Conservation (phyloP, 2,888 invertebrate genomes). For the Agrochola litura region DNA sequence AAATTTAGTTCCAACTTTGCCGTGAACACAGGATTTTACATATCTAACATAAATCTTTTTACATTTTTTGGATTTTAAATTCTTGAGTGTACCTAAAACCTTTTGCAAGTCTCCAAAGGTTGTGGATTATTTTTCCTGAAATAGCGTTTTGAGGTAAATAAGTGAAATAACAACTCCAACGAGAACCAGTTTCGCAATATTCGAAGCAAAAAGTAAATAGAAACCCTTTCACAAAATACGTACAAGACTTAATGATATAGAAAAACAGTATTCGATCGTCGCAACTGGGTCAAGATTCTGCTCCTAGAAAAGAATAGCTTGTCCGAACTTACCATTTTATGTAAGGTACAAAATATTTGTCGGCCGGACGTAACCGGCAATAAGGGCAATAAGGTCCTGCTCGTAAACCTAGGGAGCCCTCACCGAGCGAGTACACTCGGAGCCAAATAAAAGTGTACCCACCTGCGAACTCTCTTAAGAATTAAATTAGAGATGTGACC, state of each 20-base stretch:
- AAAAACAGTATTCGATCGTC: constrained; percentile 54
- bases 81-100: constrained; percentile 19
- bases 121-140: constrained; percentile 20
- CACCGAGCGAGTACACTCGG: constrained; percentile 38
- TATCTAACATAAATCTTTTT: constrained; percentile 17
- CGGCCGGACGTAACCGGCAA: constrained; percentile 27
- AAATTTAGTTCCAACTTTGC: constrained; percentile 33
- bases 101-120: constrained; percentile 19
- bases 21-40: constrained; percentile 32
- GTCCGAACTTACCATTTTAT: constrained; percentile 44
- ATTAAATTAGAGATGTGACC: constrained; percentile 71
- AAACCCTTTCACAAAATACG: constrained; percentile 55
- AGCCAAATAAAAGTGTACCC: constrained; percentile 44
- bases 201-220: constrained; percentile 45
- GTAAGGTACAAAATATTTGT: constrained; percentile 54
- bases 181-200: constrained; percentile 35
- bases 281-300: constrained; percentile 51
- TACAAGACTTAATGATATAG: constrained; percentile 53
- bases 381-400: constrained; percentile 42
- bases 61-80: constrained; percentile 21
- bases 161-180: constrained; percentile 46
- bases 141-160: constrained; percentile 50
- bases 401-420: constrained; percentile 51
- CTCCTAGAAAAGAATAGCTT: constrained; percentile 31
- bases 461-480: constrained; percentile 60